A percentile compares a stretch with the other conserved stretches of the same genome.
Conservation (phyloP, 2,113 vertebrate genomes). For the Pipa parva region DNA sequence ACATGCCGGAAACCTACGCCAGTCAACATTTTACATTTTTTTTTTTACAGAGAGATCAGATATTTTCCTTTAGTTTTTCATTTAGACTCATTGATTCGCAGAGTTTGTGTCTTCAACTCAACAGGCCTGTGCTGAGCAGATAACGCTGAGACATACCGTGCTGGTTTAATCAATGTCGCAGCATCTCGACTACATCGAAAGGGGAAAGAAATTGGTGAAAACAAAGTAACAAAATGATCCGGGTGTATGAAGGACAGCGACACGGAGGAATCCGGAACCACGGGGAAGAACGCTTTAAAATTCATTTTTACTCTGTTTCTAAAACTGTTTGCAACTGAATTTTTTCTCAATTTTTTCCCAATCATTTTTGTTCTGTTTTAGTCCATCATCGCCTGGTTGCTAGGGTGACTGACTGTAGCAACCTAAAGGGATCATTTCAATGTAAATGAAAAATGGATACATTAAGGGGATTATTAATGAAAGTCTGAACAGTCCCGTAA, state of each 20-base stretch:
- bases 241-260: slow-evolving; percentile 3
- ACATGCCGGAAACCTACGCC: not conserved
- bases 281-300: no score
- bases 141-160: slow-evolving; percentile 22
- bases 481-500: no score
- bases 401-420: no score
- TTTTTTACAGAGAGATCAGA: slow-evolving; percentile 21
- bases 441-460: no score
- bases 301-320: no score
- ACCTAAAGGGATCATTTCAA: no score
- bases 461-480: no score
- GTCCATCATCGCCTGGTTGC: no score
- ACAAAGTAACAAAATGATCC: slow-evolving; percentile 27
- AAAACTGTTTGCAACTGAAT: no score
- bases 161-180: slow-evolving; percentile 38
- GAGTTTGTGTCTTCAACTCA: slow-evolving; percentile 21
- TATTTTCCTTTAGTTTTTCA: slow-evolving; percentile 31
- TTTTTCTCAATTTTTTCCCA: no score
- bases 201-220: not conserved
- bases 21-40: slow-evolving; percentile 28
- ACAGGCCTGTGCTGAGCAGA: slow-evolving; percentile 32
- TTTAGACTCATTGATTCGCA: slow-evolving; percentile 34
- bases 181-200: not conserved
- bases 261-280: not conserved
- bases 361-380: no score